phyloP scores from a whole-genome alignment of 2,888 invertebrate species.

The Clanis bilineata region DNA sequence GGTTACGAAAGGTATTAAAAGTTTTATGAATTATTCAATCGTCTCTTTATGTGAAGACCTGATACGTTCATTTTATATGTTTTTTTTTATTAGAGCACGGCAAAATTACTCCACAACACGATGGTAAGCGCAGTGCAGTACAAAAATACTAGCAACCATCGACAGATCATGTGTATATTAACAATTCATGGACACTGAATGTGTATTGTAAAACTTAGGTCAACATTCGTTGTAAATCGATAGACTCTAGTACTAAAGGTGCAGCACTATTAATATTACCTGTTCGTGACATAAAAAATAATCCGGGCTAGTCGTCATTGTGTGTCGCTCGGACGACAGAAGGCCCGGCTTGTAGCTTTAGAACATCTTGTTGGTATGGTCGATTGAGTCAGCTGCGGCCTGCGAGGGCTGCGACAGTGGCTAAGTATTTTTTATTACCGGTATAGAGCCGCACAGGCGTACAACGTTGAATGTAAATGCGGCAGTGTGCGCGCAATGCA shows the following conservation, averaged over 20 bases:
- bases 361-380: conserved; percentile 51
- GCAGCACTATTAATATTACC: conserved; percentile 68
- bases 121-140: too few relatives aligned
- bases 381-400: conserved; percentile 45
- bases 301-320: conserved; percentile 69
- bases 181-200: too few relatives aligned
- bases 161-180: too few relatives aligned
- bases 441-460: conserved; percentile 14
- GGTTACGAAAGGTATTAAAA: not conserved
- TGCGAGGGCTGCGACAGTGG: conserved; percentile 24
- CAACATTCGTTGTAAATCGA: not conserved
- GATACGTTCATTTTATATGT: too few relatives aligned
- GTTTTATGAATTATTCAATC: not conserved
- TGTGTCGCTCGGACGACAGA: conserved; percentile 60
- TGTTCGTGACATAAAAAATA: conserved; percentile 72
- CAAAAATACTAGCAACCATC: too few relatives aligned
- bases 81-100: too few relatives aligned
- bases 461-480: conserved; percentile 43
- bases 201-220: not conserved
- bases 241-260: not conserved
- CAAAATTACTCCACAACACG: too few relatives aligned
- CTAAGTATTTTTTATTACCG: conserved; percentile 38
- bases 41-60: not conserved
- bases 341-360: conserved; percentile 60
- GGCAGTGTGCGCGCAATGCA: conserved; percentile 34